These are phyloP conservation scores for Philopedon plagiatum DNA, from an alignment of 2,888 invertebrate genomes.

Conservation along the genomic window DNA sequence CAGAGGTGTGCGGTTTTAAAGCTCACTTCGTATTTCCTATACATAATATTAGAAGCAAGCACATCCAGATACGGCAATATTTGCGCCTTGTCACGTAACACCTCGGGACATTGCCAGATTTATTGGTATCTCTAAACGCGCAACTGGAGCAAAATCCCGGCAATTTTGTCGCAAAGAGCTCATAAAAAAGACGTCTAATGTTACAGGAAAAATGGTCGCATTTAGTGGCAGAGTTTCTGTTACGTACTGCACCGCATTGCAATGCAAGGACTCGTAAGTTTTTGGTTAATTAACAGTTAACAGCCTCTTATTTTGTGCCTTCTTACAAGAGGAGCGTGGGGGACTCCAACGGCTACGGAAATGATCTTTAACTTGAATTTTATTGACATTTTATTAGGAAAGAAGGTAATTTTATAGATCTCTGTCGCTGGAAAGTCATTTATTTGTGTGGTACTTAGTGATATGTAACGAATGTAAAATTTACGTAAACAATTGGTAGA, in stretches of 20 bases:
- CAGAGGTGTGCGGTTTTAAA: conserved; percentile 32
- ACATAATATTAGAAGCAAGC: conserved; percentile 41
- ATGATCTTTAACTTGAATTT: no score
- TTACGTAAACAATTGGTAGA: no score
- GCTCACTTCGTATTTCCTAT: conserved; percentile 38
- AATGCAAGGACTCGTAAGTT: not conserved
- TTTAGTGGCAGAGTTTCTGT: conserved; percentile 19
- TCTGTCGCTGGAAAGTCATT: no score
- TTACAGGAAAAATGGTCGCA: conserved; percentile 35
- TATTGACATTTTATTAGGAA: no score
- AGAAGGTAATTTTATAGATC: no score
- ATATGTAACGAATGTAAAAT: no score
- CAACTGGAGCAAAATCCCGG: conserved; percentile 36
- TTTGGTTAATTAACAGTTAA: not conserved
- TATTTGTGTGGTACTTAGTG: no score
- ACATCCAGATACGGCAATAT: conserved; percentile 48
- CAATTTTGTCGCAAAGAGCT: conserved; percentile 39
- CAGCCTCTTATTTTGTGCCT: no score
- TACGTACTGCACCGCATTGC: not conserved
- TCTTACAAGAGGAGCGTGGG: no score
- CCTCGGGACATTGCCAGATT: conserved; percentile 49
- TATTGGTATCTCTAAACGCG: conserved; percentile 48
- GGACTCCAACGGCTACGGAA: no score
- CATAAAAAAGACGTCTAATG: conserved; percentile 47
- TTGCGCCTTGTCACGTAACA: conserved; percentile 51